A percentile compares a stretch with the other conserved stretches of the same genome.
phyloP scores from a whole-genome alignment of 2,888 invertebrate genomes.

The Sceliomorpha sp. region DNA sequence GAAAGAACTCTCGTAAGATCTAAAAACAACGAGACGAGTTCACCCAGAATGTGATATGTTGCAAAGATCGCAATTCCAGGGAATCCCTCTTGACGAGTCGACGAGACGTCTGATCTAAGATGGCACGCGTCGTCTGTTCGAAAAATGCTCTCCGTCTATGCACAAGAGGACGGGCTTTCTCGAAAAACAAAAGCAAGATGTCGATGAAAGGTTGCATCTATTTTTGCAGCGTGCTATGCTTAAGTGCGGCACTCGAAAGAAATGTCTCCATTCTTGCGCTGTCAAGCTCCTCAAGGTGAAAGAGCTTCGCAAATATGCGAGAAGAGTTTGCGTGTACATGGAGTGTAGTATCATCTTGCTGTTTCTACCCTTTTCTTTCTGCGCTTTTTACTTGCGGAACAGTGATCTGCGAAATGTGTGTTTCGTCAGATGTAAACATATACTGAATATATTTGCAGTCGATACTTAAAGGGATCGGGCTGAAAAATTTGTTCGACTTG shows the following conservation, averaged over 20 bases:
- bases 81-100: constrained; percentile 46
- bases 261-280: constrained; percentile 31
- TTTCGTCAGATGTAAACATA: too few relatives aligned
- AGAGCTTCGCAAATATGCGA: constrained; percentile 26
- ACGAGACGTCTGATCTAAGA: constrained; percentile 50
- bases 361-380: constrained; percentile 7
- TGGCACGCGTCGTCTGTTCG: constrained; percentile 45
- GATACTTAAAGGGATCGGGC: too few relatives aligned
- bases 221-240: constrained; percentile 21
- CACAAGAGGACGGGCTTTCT: constrained; percentile 33
- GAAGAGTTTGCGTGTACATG: constrained; percentile 27
- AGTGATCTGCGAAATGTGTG: constrained; percentile 20
- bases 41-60: too few relatives aligned
- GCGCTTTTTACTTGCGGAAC: constrained; percentile 7
- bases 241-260: constrained; percentile 33
- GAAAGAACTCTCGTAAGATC: too few relatives aligned
- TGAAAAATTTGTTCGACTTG: too few relatives aligned
- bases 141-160: constrained; percentile 38
- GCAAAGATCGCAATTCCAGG: constrained; percentile 29
- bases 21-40: too few relatives aligned
- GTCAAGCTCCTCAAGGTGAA: constrained; percentile 21
- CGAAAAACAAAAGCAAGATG: constrained; percentile 49
- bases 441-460: too few relatives aligned
- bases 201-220: constrained; percentile 30
- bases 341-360: constrained; percentile 22